These are phyloP conservation scores for Molothrus ater DNA, from an alignment of 2,797 vertebrate species.

Conservation along the genomic window DNA sequence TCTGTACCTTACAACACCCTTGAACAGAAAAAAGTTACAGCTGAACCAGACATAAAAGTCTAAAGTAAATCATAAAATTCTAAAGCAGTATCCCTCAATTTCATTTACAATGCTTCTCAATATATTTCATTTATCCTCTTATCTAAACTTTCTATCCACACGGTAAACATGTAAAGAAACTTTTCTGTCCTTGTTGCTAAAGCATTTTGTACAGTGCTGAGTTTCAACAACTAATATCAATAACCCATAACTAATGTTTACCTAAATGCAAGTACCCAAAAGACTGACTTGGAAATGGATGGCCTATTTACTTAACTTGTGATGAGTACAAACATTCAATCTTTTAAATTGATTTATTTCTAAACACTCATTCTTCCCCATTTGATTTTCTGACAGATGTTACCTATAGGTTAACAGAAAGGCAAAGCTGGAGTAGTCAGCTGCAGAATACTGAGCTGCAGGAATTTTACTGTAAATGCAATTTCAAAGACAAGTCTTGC, in stretches of 20 bases:
- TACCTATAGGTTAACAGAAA: slow-evolving; percentile 65
- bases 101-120: background rate
- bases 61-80: background rate
- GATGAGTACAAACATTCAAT: slow-evolving; percentile 34
- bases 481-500: slow-evolving; percentile 40
- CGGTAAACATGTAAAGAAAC: background rate
- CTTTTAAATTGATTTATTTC: slow-evolving; percentile 64
- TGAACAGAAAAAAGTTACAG: background rate
- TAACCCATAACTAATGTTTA: background rate
- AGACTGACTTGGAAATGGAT: slow-evolving; percentile 32
- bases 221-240: slow-evolving; percentile 24
- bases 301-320: slow-evolving; percentile 59
- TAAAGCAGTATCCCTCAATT: background rate
- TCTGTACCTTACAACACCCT: background rate
- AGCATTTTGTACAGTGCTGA: background rate
- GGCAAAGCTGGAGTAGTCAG: slow-evolving; percentile 46
- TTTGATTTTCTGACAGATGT: slow-evolving; percentile 75
- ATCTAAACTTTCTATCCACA: background rate
- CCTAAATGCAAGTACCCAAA: slow-evolving; percentile 2
- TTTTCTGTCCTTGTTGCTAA: background rate
- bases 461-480: slow-evolving; percentile 55
- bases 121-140: background rate
- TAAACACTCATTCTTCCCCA: slow-evolving; percentile 57
- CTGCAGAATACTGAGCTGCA: slow-evolving; percentile 21
- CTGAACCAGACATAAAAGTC: background rate